A percentile compares a stretch with the other conserved stretches of the same genome.
phyloP scores from a whole-genome alignment of 2,888 invertebrate genomes.

The Drosophila cyrtoloma region DNA sequence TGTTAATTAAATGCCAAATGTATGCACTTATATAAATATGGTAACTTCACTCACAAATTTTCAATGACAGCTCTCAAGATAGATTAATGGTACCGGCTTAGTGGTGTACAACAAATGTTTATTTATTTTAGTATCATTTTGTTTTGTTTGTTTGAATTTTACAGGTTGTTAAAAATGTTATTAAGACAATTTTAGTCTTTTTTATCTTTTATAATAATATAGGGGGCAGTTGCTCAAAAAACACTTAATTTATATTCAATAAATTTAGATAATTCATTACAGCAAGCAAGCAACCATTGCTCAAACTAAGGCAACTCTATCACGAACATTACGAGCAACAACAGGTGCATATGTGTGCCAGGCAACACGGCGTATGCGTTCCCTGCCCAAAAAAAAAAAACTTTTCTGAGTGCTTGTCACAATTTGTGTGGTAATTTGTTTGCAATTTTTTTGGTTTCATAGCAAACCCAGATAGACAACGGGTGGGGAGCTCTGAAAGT shows the following conservation, averaged over 20 bases:
- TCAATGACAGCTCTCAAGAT: background rate
- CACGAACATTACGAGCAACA: slow-evolving; percentile 14
- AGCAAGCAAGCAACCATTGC: slow-evolving; percentile 34
- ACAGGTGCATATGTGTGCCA: slow-evolving; percentile 38
- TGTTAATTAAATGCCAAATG: slow-evolving; percentile 42
- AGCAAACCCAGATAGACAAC: background rate
- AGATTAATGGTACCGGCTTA: background rate
- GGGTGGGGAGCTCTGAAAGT: slow-evolving; percentile 30
- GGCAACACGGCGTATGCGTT: slow-evolving; percentile 51
- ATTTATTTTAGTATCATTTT: background rate
- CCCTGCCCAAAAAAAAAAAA: slow-evolving; percentile 13
- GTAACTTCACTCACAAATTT: background rate
- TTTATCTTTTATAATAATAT: background rate
- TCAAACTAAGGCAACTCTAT: slow-evolving; percentile 38
- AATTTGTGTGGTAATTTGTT: slow-evolving; percentile 68
- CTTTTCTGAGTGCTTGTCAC: slow-evolving; percentile 48
- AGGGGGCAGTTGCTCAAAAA: background rate
- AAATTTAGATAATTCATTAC: background rate
- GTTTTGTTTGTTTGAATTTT: background rate
- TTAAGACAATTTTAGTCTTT: background rate
- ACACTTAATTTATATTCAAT: background rate
- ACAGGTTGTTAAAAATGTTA: background rate
- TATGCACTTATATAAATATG: slow-evolving; percentile 18
- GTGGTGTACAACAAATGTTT: background rate
- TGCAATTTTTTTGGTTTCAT: slow-evolving; percentile 39